Percentiles rank a stretch among this genome's conserved stretches.
phyloP scores from a whole-genome alignment of 2,797 vertebrate genomes.

The Caiman crocodilus region DNA sequence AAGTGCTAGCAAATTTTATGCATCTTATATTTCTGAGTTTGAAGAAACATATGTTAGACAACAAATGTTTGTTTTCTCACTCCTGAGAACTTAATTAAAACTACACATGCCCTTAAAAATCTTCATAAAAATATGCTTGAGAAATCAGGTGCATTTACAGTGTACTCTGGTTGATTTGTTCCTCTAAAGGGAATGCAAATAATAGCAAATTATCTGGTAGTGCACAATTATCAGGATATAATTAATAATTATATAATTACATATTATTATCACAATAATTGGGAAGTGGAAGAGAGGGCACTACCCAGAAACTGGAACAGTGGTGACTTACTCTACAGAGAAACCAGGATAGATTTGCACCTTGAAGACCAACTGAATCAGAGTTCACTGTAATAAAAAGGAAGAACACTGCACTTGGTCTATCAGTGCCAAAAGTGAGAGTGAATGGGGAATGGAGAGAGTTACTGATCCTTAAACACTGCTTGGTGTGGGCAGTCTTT shows the following conservation, averaged over 20 bases:
- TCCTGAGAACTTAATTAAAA: background rate
- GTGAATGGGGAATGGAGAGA: background rate
- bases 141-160: background rate
- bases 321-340: no score
- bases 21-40: background rate
- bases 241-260: no score
- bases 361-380: background rate
- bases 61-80: constrained; percentile 17
- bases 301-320: no score
- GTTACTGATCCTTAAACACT: no score
- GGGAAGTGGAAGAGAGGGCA: no score
- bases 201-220: no score
- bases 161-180: no score
- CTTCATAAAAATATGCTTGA: background rate
- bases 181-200: no score
- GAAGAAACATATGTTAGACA: background rate
- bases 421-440: background rate
- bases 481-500: background rate
- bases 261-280: no score
- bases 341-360: no score
- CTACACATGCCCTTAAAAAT: background rate
- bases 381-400: background rate
- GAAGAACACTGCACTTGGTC: background rate
- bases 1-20: background rate
- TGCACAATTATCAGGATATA: no score